Evolutionary conservation across 2,797 vertebrate species (phyloP), one percentile per base, ranked within the genome.

Genomic region (Intellagama lesueurii): DNA sequence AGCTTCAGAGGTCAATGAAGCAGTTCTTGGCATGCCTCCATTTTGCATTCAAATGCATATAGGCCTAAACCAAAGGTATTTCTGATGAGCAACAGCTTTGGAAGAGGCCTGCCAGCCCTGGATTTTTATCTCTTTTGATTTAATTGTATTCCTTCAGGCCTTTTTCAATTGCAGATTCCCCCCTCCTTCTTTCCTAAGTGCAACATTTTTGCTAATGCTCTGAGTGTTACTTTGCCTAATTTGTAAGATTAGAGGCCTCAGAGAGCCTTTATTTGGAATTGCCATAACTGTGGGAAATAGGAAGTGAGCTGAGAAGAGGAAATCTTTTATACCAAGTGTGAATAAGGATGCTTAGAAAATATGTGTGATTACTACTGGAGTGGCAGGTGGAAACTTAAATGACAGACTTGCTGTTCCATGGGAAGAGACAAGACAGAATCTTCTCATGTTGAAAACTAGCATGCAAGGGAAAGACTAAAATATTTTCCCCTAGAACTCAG

Each of bases 251-350:
- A 91, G 93, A 92, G 92, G 90, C 92, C 92, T 4, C 1, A 94
- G 91, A 94, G 88, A 88, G 94, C 94, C 91, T 96, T 96, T 96
- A 95, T 96, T 93, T 93, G 87, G 95, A 96, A 96, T 89, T 95
- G 94, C 91, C 94, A 95, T 94, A 95, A 96, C 95, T 97, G 95
- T 97, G 97, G 95, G 97, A 97, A 97, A 96, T 96, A 94, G 95
- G 96, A 96, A 96, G 94, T 94, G 93, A 96, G 92, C 85, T 64
- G 91, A 92, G 93, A 96, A 91, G 96, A 95, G 93, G 93, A 95
- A 94, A 95, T 94, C 95, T 95, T 96, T 95, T 95, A 92, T 94
- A 91, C 91, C 1, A 7, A 92, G 96, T 96, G 96, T 95, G 94
- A 97, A 97, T 97, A 95, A 96, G 94, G 84, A 85, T 82, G 3